These are phyloP conservation scores for Drosophila cyrtoloma DNA, from an alignment of 2,888 invertebrate genomes.

Conservation along the genomic window DNA sequence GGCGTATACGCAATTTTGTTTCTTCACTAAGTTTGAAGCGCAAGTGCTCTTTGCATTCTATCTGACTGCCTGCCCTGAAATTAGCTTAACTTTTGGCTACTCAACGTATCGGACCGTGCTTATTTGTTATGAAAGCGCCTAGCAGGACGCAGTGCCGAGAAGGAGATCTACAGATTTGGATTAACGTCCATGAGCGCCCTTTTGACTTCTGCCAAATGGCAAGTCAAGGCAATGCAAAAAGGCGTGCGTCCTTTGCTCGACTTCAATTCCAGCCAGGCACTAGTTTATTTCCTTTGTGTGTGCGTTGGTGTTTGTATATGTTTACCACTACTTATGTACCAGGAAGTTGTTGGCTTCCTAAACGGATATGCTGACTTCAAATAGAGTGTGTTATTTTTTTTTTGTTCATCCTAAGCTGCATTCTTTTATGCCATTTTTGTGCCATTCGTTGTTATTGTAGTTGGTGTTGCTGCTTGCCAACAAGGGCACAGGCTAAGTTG, in stretches of 20 bases:
- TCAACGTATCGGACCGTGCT: conserved; percentile 70
- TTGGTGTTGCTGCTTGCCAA: conserved; percentile 31
- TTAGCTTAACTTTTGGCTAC: conserved; percentile 67
- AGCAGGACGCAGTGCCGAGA: conserved; percentile 14
- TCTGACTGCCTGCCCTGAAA: conserved; percentile 57
- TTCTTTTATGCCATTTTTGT: conserved; percentile 42
- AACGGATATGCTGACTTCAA: conserved; percentile 79
- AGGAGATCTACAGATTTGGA: conserved; percentile 27
- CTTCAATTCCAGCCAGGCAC: conserved; percentile 23
- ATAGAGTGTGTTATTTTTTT: conserved; percentile 42
- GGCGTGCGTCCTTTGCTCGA: conserved; percentile 35
- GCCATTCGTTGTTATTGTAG: conserved; percentile 32
- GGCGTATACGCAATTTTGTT: conserved; percentile 43
- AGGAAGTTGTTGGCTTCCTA: conserved; percentile 79
- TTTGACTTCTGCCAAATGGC: conserved; percentile 35
- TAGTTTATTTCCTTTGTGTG: conserved; percentile 50
- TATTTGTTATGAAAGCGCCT: conserved; percentile 68
- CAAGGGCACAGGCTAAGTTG: conserved; percentile 9
- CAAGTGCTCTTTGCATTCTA: conserved; percentile 60
- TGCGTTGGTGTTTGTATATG: conserved; percentile 37
- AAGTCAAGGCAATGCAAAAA: conserved; percentile 33
- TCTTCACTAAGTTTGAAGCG: conserved; percentile 45
- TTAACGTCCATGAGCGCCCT: conserved; percentile 63
- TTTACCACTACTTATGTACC: conserved; percentile 67
- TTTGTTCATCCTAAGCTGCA: conserved; percentile 32